Evolutionary conservation across 2,888 invertebrate genomes (phyloP), one percentile per base, ranked within the genome.

Genomic region (Limnephilus marmoratus): DNA sequence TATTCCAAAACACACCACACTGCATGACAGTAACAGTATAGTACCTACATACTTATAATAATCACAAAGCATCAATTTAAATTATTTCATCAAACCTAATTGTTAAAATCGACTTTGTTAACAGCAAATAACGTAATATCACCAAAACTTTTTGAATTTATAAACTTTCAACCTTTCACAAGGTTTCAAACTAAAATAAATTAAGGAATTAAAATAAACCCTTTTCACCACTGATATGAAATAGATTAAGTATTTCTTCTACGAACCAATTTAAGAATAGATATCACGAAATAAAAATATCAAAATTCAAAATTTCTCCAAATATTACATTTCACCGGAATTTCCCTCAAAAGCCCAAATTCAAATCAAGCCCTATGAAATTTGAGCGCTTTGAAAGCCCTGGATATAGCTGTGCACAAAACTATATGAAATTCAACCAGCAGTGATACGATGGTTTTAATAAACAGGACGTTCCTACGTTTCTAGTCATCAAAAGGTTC

Each of bases 371-470:
- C 24, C 24, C 24, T 68, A 9, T 68, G 24, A 68, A n/a, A 68
- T 68, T 68, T 68, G 68, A 68, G 68, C 18, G 68, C 68, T 15
- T 34, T 83, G 83, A 37, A 34, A 83, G 37, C 83, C 83, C 83
- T 83, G 83, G 11, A 41, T 83, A 24, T 37, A 83, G 83, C 83
- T n/a, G 37, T 37, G 86, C n/a, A 24, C 53, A 86, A 49, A 86
- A 86, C 53, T 86, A 86, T 86, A 86, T 86, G 49, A 86, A 86
- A 86, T 83, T 45, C 86, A 53, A 49, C 53, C 86, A 45, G 68
- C 68, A 68, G 86, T 29, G 86, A 86, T 49, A 86, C 31, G 49
- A 53, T 45, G 86, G 86, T 86, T 86, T 86, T 45, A 86, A 49
- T 49, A 86, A 86, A n/a, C 45, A 29, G 86, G 86, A 86, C 86